These are phyloP conservation scores for Villa cingulata DNA, from an alignment of 2,888 invertebrate species.

Conservation along the genomic window DNA sequence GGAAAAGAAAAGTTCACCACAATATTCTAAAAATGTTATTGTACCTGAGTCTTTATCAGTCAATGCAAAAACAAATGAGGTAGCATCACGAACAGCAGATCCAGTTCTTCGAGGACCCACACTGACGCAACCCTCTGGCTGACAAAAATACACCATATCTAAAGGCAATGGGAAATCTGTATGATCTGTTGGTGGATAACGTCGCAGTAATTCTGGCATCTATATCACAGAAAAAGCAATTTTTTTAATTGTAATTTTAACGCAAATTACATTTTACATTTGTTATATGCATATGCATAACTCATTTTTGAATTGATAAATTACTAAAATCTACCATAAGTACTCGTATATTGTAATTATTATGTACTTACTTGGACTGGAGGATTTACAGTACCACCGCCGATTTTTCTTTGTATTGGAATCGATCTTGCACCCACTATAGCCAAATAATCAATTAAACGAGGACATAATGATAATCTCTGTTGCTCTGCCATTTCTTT, in stretches of 20 bases:
- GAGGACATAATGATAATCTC: conserved; percentile 69
- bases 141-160: conserved; percentile 99
- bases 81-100: conserved; percentile 66
- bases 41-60: conserved; percentile 95
- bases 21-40: not conserved
- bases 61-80: conserved; percentile 93
- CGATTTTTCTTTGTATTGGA: conserved; percentile 43
- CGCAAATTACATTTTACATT: too few species aligned
- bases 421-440: conserved; percentile 83
- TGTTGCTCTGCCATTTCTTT: conserved; percentile 45
- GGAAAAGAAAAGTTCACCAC: too few species aligned
- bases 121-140: conserved; percentile 94
- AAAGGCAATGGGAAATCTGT: conserved; percentile 93
- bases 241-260: too few species aligned
- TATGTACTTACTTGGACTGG: conserved; percentile 57
- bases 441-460: conserved; percentile 89
- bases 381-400: conserved; percentile 46
- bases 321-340: too few species aligned
- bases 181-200: conserved; percentile 93
- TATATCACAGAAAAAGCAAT: conserved; percentile 30
- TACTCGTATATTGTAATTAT: too few species aligned
- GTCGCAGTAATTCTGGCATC: conserved; percentile 85
- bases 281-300: too few species aligned
- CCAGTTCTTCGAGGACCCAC: conserved; percentile 73
- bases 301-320: too few species aligned